These are phyloP conservation scores for Epinephelus fuscoguttatus DNA, from an alignment of 2,113 vertebrate species.

Conservation along the genomic window DNA sequence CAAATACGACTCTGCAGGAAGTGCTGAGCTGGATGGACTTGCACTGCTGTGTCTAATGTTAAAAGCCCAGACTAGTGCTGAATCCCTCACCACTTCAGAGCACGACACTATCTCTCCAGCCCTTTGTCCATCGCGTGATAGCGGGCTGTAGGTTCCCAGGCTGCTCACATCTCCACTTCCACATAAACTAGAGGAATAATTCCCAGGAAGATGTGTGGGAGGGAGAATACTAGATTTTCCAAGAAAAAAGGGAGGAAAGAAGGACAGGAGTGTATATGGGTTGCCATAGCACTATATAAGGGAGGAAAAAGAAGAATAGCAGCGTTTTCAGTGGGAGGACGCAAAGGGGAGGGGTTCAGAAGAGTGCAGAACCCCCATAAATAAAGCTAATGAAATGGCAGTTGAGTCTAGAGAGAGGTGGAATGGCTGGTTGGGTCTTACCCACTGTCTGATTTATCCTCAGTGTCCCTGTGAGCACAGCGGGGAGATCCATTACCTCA, in stretches of 20 bases:
- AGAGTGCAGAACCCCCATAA: conserved; percentile 82
- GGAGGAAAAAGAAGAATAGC: conserved; percentile 67
- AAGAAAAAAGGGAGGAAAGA: conserved; percentile 46
- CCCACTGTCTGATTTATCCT: conserved; percentile 86
- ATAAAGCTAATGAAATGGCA: conserved; percentile 88
- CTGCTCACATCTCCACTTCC: conserved; percentile 27
- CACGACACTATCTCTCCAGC: conserved; percentile 30
- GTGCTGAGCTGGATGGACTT: conserved; percentile 66
- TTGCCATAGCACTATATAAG: conserved; percentile 71
- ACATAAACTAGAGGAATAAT: conserved; percentile 34
- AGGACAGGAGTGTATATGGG: conserved; percentile 51
- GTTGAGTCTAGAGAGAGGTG: conserved; percentile 82
- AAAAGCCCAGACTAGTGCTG: conserved; percentile 49
- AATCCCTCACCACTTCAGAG: conserved; percentile 44
- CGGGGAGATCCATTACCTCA: conserved; percentile 82
- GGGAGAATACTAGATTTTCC: conserved; percentile 45
- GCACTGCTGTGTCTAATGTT: conserved; percentile 50
- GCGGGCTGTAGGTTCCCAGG: conserved; percentile 4
- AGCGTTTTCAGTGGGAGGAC: conserved; percentile 71
- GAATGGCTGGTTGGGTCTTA: conserved; percentile 83
- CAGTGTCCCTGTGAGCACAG: conserved; percentile 82
- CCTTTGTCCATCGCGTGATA: conserved; percentile 51
- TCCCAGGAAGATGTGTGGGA: conserved; percentile 52
- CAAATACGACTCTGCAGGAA: conserved; percentile 65
- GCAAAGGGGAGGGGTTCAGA: conserved; percentile 72